Percentiles rank a stretch among this genome's conserved stretches.
These are phyloP conservation scores for Drosophila monieri DNA, from an alignment of 2,888 invertebrate genomes.

Conservation along the genomic window DNA sequence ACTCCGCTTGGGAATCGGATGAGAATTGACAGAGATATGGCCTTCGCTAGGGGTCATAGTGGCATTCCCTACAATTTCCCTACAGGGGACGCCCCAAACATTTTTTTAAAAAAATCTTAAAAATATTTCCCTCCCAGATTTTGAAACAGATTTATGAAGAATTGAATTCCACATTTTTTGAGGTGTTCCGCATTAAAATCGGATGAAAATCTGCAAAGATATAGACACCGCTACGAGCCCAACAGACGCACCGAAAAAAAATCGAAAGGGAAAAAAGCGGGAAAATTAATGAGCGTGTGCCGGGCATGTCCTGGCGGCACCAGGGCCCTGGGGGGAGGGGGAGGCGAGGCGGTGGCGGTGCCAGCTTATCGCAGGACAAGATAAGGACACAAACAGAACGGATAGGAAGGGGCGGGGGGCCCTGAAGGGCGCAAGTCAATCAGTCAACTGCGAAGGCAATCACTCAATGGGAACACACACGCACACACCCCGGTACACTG, in stretches of 20 bases:
- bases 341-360: slow-evolving; percentile 1
- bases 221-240: too few relatives aligned
- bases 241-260: neutral
- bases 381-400: slow-evolving; percentile 50
- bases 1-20: too few relatives aligned
- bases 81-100: too few relatives aligned
- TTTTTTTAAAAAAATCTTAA: too few relatives aligned
- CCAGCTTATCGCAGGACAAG: slow-evolving; percentile 55
- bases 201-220: too few relatives aligned
- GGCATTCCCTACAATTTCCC: too few relatives aligned
- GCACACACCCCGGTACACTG: neutral
- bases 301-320: slow-evolving; percentile 54
- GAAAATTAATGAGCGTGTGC: slow-evolving; percentile 65
- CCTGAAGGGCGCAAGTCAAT: slow-evolving; percentile 41
- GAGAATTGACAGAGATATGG: too few relatives aligned
- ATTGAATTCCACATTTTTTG: too few relatives aligned
- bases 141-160: too few relatives aligned
- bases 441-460: slow-evolving; percentile 58
- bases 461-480: slow-evolving; percentile 63
- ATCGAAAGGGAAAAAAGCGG: neutral
- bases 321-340: neutral
- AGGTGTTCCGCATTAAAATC: too few relatives aligned
- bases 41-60: too few relatives aligned
- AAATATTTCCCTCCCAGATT: too few relatives aligned
- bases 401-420: neutral